phyloP scores from a whole-genome alignment of 2,797 vertebrate species.

The Buceros bicornis region DNA sequence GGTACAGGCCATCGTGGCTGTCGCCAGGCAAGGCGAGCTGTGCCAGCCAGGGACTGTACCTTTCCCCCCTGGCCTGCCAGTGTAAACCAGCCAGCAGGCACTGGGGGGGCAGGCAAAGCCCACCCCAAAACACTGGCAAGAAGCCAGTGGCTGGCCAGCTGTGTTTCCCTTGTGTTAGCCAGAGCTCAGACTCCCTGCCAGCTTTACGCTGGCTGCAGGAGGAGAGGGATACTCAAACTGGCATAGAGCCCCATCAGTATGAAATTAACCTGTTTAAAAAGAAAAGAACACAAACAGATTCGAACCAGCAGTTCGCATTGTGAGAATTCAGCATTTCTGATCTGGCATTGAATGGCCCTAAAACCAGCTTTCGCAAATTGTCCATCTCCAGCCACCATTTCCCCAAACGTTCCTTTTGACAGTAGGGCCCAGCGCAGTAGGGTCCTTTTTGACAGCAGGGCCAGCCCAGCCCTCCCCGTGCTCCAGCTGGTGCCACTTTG shows the following conservation, averaged over 20 bases:
- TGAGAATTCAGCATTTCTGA: not conserved
- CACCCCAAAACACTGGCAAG: accelerated
- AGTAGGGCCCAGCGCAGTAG: not conserved
- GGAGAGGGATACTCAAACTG: not conserved
- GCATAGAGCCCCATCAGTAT: not conserved
- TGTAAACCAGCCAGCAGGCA: not conserved
- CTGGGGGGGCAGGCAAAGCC: not conserved
- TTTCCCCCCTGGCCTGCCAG: not conserved
- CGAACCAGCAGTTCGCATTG: not conserved
- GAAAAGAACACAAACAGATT: not conserved
- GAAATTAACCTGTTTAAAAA: not conserved
- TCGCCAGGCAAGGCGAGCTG: accelerated
- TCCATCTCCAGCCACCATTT: not conserved
- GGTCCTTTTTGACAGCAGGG: not conserved
- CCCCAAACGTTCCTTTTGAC: not conserved
- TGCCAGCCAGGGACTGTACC: not conserved
- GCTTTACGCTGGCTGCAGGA: not conserved
- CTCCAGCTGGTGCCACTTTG: not conserved
- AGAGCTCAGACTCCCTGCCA: not conserved
- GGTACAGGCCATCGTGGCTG: accelerated
- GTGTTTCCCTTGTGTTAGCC: not conserved
- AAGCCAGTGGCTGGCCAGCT: not conserved
- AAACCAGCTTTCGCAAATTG: not conserved
- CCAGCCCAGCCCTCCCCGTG: not conserved
- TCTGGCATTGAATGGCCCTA: not conserved